Evolutionary conservation across 1,140 invertebrate genomes (phyloP), one percentile per base, ranked within the genome.

Genomic region (Temnothorax curvispinosus): DNA sequence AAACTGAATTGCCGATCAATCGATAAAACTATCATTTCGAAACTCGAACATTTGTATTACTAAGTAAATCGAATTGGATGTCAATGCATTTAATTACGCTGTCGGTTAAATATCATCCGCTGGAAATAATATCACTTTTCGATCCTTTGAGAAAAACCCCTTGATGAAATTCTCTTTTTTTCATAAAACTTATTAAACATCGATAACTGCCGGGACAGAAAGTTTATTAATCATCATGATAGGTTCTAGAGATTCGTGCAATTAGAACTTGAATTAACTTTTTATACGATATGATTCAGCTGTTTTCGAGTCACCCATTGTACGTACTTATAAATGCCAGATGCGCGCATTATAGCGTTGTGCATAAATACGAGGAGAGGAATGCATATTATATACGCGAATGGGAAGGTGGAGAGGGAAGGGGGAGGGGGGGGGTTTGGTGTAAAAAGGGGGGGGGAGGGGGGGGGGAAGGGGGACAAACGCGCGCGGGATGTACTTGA

Each of bases 401-500:
- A 44, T 21, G 7, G 62, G 35, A 0, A 9, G 62, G 2, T 11
- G 44, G 60, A 32, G 7, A 41, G 8, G n/a, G 32, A 27, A 7
- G 58, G 27, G 18, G 41, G 32, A 21, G 38, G 41, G 65, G 35
- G 3, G 47, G 18, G 44, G 35, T 62, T 27, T 82, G 44, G 44
- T 64, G 58, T 86, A 80, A 69, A 64, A 47, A 32, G 50, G 52
- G 35, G 4, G 35, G 11, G 3, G 47, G 50, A 6, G 13, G 54
- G 15, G 38, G 38, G n/a, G n/a, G n/a, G n/a, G n/a, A 2, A 4
- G 41, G 44, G 81, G 82, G 89, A 89, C 67, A 86, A 91, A 77
- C 87, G 86, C 88, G 89, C 92, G 87, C 60, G 91, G 93, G 92
- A 93, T 94, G 93, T 93, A 93, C 92, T 94, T 94, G 93, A 94